phyloP scores from a whole-genome alignment of 2,888 invertebrate genomes.

The Doris montereyensis region DNA sequence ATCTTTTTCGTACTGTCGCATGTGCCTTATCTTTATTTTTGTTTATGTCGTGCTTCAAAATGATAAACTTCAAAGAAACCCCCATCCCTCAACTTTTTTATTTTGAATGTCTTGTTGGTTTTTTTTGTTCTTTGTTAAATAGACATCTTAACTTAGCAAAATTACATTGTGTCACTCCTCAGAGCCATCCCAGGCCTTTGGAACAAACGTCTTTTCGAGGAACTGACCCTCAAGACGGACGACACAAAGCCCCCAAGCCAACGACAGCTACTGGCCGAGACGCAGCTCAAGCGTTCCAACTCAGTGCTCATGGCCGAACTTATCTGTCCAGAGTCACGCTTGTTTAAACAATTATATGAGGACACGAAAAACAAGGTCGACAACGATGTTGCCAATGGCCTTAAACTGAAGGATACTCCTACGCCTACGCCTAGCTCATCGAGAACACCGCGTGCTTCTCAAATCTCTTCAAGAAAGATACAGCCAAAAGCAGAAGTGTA shows the following conservation, averaged over 20 bases:
- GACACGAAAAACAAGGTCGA: neutral
- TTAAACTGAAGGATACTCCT: too few species aligned
- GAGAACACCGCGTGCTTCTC: neutral
- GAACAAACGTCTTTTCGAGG: constrained; percentile 32
- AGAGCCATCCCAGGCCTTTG: constrained; percentile 40
- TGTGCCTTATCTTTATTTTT: too few species aligned
- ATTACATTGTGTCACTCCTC: neutral
- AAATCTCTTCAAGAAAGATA: neutral
- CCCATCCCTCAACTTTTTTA: too few species aligned
- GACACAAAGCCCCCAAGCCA: neutral
- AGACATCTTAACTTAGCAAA: too few species aligned
- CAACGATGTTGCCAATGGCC: neutral
- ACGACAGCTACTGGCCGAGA: neutral
- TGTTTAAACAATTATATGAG: constrained; percentile 33
- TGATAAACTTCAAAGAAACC: too few species aligned
- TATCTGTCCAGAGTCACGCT: constrained; percentile 27
- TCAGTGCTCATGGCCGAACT: constrained; percentile 32
- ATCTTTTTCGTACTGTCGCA: neutral
- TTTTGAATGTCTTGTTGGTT: too few species aligned
- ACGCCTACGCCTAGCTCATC: neutral
- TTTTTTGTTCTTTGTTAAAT: too few species aligned
- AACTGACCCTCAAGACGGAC: neutral
- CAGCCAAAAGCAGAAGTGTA: neutral
- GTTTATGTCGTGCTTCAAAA: too few species aligned
- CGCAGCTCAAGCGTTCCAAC: constrained; percentile 17